phyloP scores from a whole-genome alignment of 2,888 invertebrate species.

The Hofmannophila pseudospretella region DNA sequence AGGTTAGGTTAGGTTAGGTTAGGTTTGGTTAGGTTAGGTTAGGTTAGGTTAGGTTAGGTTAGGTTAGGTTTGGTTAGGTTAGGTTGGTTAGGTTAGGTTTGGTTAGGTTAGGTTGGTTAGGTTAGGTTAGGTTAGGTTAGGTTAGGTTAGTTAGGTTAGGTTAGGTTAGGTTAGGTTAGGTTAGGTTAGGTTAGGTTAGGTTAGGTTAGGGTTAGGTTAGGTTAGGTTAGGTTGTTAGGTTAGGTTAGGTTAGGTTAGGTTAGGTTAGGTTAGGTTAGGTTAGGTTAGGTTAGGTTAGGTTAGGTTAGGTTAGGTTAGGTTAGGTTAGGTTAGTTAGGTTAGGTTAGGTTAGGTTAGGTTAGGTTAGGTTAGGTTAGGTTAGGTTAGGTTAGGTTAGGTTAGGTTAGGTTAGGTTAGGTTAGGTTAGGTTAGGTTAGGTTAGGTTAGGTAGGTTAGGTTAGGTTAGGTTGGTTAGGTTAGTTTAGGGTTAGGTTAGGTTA shows the following conservation, averaged over 20 bases:
- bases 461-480: neutral
- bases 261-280: neutral
- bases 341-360: conserved; percentile 1
- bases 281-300: too few species aligned
- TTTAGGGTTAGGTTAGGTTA: conserved; percentile 2
- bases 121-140: conserved; percentile 19
- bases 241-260: neutral
- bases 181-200: too few species aligned
- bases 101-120: conserved; percentile 24
- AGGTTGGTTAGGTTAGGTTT: conserved; percentile 25
- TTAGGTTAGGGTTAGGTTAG: too few species aligned
- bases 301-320: conserved; percentile 6
- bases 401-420: conserved; percentile 6
- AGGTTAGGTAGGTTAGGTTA: conserved; percentile 5
- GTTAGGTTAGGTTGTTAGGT: conserved; percentile 16
- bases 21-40: conserved; percentile 17
- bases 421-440: conserved; percentile 5
- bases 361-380: conserved; percentile 4
- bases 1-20: too few species aligned
- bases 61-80: conserved; percentile 22
- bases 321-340: conserved; percentile 3
- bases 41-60: conserved; percentile 16
- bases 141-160: too few species aligned
- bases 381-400: conserved; percentile 6
- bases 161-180: too few species aligned